Evolutionary conservation across 2,888 invertebrate genomes (phyloP).

Genomic region (Furcula furcula): DNA sequence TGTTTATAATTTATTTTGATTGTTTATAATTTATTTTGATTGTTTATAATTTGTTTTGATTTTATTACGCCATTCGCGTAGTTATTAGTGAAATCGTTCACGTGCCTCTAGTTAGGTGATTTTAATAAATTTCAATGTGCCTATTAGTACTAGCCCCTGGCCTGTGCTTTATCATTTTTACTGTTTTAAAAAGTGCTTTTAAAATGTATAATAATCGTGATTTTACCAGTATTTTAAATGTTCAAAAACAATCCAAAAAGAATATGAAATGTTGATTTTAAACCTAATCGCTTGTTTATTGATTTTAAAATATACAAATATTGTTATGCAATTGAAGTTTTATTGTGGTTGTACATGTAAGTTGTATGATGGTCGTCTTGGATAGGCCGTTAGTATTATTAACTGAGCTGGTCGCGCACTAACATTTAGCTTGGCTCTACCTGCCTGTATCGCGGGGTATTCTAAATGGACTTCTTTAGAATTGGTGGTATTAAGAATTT

Average conservation of each 20-base stretch:
- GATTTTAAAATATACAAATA: conserved; percentile 52
- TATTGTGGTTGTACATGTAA: too few relatives aligned
- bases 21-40: neutral
- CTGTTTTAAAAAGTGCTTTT: conserved; percentile 42
- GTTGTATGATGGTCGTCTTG: too few relatives aligned
- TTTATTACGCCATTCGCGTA: conserved; percentile 50
- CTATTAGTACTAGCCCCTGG: conserved; percentile 20
- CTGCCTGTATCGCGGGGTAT: too few relatives aligned
- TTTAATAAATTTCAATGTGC: conserved; percentile 60
- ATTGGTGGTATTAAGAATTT: too few relatives aligned
- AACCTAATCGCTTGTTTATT: conserved; percentile 47
- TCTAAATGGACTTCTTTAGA: too few relatives aligned
- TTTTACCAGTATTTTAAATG: too few relatives aligned
- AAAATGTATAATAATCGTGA: conserved; percentile 46
- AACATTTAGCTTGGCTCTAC: too few relatives aligned
- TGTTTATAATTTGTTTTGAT: neutral
- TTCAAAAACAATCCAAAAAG: conserved; percentile 18
- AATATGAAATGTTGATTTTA: conserved; percentile 60
- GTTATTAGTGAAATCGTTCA: conserved; percentile 50
- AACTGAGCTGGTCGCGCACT: too few relatives aligned
- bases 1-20: neutral
- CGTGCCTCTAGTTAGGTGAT: conserved; percentile 50
- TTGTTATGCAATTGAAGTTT: too few relatives aligned
- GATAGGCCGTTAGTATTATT: too few relatives aligned
- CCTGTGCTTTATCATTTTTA: conserved; percentile 25